A percentile compares a stretch with the other conserved stretches of the same genome.
Conservation (phyloP, 2,797 vertebrate genomes). For the Phalanger gymnotis region DNA sequence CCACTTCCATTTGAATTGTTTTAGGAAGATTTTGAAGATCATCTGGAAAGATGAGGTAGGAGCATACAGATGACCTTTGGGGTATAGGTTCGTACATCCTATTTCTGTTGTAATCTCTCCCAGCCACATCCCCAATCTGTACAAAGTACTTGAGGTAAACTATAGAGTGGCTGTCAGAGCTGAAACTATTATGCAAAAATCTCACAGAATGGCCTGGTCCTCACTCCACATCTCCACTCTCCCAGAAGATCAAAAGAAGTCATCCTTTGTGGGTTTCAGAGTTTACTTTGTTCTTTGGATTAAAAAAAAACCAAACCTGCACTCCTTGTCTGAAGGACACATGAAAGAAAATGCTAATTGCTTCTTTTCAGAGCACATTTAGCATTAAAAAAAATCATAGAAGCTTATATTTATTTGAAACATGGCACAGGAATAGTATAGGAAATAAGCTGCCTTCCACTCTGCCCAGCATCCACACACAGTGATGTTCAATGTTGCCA, state of each 20-base stretch:
- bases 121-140: background rate
- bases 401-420: background rate
- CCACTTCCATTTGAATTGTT: background rate
- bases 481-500: background rate
- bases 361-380: background rate
- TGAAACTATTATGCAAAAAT: background rate
- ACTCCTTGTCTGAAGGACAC: conserved; percentile 6
- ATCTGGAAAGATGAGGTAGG: background rate
- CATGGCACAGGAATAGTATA: background rate
- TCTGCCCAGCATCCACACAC: background rate
- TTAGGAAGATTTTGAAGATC: background rate
- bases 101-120: background rate
- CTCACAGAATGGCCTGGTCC: background rate
- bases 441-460: conserved; percentile 18
- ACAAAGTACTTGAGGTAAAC: background rate
- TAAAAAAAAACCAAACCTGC: background rate
- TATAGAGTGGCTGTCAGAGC: background rate
- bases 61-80: background rate
- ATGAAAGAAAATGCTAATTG: conserved; percentile 46
- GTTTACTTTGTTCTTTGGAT: background rate
- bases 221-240: background rate
- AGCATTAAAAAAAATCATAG: background rate
- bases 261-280: conserved; percentile 1
- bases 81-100: background rate
- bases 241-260: background rate